Evolutionary conservation across 2,797 vertebrate species (phyloP), one percentile per base, ranked within the genome.

Genomic region (Crenuchus spilurus): DNA sequence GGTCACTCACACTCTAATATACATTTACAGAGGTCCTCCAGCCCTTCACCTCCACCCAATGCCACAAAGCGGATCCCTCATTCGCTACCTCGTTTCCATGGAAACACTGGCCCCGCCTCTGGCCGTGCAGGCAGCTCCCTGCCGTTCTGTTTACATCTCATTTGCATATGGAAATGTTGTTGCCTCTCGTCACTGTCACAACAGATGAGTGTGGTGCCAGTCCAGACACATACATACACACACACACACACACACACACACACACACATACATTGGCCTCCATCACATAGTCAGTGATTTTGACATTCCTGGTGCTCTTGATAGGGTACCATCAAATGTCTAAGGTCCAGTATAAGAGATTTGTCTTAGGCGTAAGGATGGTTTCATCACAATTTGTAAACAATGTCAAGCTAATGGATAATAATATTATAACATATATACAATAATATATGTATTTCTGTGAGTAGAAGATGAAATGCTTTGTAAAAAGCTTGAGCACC

Each of bases 101-200:
- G 69, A 24, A 52, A 72, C n/a, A 52, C 26, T 58, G 48, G 61
- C 48, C 51, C 66, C 75, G 33, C 75, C 75, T 52, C 49, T 57
- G 72, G 73, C 60, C 70, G 74, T 65, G 66, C 69, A 65, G 49
- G 62, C 72, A 37, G 64, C 60, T 74, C 66, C 73, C 78, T 69
- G 75, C 51, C 28, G 70, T 67, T 77, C 46, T 79, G 79, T 84
- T 82, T 82, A 80, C 79, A 77, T 80, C 65, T 78, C 37, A 79
- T 75, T 73, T 75, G 72, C 76, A 84, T 82, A 77, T 76, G 70
- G 77, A 81, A 77, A 76, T 81, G 55, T 70, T 51, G 61, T 65
- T 33, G 54, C 75, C 68, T 77, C 63, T 52, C 41, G 77, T 63
- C 66, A 52, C 72, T 79, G 74, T 81, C 82, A 76, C 61, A 81